A percentile compares a stretch with the other conserved stretches of the same genome.
Evolutionary conservation across 2,888 invertebrate genomes (phyloP).

Genomic region (Itoplectis maculator): DNA sequence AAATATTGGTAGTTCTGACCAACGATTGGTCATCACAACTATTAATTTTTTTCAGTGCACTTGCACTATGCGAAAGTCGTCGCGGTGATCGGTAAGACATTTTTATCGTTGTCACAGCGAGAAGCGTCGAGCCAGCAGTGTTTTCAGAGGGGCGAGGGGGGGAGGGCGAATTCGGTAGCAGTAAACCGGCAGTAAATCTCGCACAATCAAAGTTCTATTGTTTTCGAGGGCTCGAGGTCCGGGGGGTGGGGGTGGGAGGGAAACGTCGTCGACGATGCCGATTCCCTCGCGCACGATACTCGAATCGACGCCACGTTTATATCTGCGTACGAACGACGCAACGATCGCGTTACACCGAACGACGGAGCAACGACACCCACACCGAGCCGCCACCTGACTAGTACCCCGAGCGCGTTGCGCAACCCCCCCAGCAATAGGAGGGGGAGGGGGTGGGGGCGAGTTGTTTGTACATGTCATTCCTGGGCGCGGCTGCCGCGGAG

Average conservation of each 20-base stretch:
- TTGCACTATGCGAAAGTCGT: too few species aligned
- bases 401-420: conserved; percentile 24
- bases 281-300: too few species aligned
- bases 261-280: conserved; percentile 73
- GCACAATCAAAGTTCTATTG: conserved; percentile 81
- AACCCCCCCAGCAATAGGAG: too few species aligned
- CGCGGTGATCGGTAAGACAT: not conserved
- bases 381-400: conserved; percentile 15
- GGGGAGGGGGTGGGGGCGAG: too few species aligned
- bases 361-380: conserved; percentile 24
- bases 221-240: conserved; percentile 70
- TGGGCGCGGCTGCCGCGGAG: too few species aligned
- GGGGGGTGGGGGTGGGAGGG: conserved; percentile 76
- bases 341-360: conserved; percentile 44
- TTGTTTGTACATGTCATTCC: conserved; percentile 1
- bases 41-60: too few species aligned
- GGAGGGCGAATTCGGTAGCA: conserved; percentile 77
- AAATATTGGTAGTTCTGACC: too few species aligned
- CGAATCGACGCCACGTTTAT: too few species aligned
- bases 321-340: too few species aligned
- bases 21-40: too few species aligned
- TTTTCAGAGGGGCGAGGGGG: too few species aligned
- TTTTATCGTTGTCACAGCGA: not conserved
- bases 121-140: not conserved
- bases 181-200: conserved; percentile 82